Evolutionary conservation across 2,797 vertebrate genomes (phyloP).

Genomic region (Parauchenoglanis punctatus): DNA sequence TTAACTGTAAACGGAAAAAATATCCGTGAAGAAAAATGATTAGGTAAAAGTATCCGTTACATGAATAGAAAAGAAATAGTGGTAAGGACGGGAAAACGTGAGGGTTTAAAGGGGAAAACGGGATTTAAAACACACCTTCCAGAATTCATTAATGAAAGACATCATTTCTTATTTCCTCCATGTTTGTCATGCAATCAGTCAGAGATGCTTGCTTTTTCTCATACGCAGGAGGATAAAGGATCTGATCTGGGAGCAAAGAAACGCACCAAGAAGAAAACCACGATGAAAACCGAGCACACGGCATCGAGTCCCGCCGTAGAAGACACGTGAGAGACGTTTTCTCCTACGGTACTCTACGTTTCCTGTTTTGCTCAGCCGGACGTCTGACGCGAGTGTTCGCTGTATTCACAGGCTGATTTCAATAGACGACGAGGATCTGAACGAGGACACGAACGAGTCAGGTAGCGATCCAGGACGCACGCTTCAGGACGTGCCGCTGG

Average conservation of each 20-base stretch:
- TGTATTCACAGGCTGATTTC: conserved; percentile 83
- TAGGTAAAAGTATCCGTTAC: background rate
- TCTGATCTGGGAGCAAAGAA: conserved; percentile 78
- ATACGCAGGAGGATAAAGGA: conserved; percentile 81
- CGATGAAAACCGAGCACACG: conserved; percentile 62
- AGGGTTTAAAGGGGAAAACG: too few species aligned
- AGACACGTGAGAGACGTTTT: conserved; percentile 69
- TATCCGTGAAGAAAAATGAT: background rate
- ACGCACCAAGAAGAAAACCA: conserved; percentile 69
- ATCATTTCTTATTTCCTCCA: background rate
- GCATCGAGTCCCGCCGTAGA: conserved; percentile 65
- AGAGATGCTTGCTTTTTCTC: conserved; percentile 30
- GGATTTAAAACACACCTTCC: background rate
- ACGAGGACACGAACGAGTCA: conserved; percentile 69
- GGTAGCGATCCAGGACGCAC: conserved; percentile 68
- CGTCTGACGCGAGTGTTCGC: background rate
- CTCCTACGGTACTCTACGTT: background rate
- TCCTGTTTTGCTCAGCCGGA: background rate
- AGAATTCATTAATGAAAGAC: background rate
- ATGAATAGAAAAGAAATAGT: background rate
- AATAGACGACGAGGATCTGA: conserved; percentile 78
- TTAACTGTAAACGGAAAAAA: background rate
- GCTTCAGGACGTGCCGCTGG: background rate
- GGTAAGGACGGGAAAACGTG: background rate
- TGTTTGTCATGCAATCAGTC: background rate